A percentile compares a stretch with the other conserved stretches of the same genome.
These are phyloP conservation scores for Clinocottus analis DNA, from an alignment of 2,113 vertebrate genomes.

Conservation along the genomic window DNA sequence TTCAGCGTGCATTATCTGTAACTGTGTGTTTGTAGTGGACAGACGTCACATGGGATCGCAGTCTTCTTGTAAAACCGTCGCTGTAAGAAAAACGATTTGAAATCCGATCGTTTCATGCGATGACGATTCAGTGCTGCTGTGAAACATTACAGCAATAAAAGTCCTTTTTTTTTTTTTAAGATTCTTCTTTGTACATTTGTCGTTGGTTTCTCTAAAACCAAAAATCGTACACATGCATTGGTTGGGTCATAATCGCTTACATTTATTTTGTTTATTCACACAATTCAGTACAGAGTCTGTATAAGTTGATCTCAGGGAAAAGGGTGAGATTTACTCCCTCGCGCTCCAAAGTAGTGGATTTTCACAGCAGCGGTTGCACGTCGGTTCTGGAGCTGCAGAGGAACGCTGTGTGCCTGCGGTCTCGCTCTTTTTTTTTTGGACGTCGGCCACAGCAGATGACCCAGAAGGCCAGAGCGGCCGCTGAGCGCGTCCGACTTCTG, in stretches of 20 bases:
- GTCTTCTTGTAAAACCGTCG: neutral
- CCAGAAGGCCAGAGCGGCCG: conserved; percentile 28
- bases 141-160: conserved; percentile 19
- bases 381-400: conserved; percentile 38
- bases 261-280: conserved; percentile 33
- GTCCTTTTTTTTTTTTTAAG: neutral
- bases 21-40: neutral
- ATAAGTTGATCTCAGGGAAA: neutral
- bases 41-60: neutral
- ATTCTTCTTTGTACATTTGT: neutral
- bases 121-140: neutral
- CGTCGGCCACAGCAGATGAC: conserved; percentile 6
- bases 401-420: conserved; percentile 24
- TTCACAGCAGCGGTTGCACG: conserved; percentile 16
- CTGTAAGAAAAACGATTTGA: too few species aligned
- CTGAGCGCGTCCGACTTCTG: neutral
- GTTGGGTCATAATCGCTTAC: neutral
- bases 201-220: neutral
- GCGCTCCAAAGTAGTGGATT: conserved; percentile 3
- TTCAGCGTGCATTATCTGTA: neutral
- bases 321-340: neutral
- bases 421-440: conserved; percentile 19
- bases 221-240: neutral
- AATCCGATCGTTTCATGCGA: too few species aligned
- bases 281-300: conserved; percentile 32